Evolutionary conservation across 2,888 invertebrate genomes (phyloP).

Genomic region (Xylota segnis): DNA sequence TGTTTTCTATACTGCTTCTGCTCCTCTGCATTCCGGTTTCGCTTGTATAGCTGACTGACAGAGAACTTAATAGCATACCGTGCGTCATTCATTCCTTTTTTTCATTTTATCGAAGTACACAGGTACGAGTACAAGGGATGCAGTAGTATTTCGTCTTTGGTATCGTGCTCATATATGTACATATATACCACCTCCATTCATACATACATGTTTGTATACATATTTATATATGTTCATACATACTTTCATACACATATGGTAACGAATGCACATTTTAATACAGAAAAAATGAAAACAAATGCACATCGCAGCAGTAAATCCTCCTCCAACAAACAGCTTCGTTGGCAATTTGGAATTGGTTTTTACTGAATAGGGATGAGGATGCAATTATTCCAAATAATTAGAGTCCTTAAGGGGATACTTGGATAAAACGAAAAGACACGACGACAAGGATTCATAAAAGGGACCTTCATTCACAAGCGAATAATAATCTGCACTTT

Average conservation of each 20-base stretch:
- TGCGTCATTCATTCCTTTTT: slow-evolving; percentile 13
- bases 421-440: background rate
- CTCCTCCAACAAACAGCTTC: slow-evolving; percentile 10
- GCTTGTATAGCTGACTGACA: slow-evolving; percentile 35
- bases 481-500: too few species aligned
- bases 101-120: background rate
- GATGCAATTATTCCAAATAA: too few species aligned
- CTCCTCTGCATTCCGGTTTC: slow-evolving; percentile 8
- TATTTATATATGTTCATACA: background rate
- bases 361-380: slow-evolving; percentile 30
- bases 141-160: background rate
- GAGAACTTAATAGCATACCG: slow-evolving; percentile 33
- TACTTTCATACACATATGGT: background rate
- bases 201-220: too few species aligned
- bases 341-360: slow-evolving; percentile 33
- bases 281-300: slow-evolving; percentile 18
- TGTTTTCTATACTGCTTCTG: background rate
- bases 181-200: background rate
- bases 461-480: too few species aligned
- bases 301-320: background rate
- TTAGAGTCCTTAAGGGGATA: slow-evolving; percentile 19
- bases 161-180: background rate
- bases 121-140: background rate
- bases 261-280: slow-evolving; percentile 3
- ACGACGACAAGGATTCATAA: background rate